These are phyloP conservation scores for Seira ritae DNA, from an alignment of 2,888 invertebrate species.

Conservation along the genomic window DNA sequence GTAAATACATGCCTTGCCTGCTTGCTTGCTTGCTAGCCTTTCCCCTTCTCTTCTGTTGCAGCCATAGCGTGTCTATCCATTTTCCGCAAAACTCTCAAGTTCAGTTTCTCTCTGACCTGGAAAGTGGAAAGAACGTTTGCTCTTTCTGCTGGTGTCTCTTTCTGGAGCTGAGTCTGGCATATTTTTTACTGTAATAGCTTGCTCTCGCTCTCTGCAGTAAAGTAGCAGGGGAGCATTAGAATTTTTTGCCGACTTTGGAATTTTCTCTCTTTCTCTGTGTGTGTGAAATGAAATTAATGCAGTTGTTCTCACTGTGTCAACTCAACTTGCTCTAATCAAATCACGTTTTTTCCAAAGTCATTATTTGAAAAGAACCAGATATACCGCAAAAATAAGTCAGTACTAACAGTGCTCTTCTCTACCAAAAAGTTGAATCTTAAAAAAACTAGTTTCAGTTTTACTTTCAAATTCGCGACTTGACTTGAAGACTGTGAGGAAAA, in stretches of 20 bases:
- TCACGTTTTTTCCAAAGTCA: neutral
- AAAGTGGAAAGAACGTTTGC: conserved; percentile 56
- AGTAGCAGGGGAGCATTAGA: too few species aligned
- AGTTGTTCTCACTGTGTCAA: conserved; percentile 3
- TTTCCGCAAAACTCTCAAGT: conserved; percentile 57
- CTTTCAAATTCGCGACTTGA: neutral
- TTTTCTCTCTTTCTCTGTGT: neutral
- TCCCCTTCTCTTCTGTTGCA: conserved; percentile 24
- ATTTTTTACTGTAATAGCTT: neutral
- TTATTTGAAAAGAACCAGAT: neutral
- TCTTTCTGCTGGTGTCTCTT: conserved; percentile 11
- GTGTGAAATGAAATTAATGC: neutral
- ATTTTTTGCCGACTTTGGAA: neutral
- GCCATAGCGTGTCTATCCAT: conserved; percentile 39
- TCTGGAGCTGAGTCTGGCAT: too few species aligned
- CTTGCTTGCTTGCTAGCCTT: conserved; percentile 18
- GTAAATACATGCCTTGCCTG: neutral
- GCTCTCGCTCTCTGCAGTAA: neutral
- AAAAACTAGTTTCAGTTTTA: neutral
- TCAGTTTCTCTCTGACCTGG: conserved; percentile 64
- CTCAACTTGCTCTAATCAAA: neutral
- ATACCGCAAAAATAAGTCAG: neutral
- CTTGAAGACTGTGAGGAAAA: neutral
- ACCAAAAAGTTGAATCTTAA: too few species aligned
- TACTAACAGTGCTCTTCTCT: too few species aligned